Percentiles rank a stretch among this genome's conserved stretches.
These are phyloP conservation scores for cat (Felis catus) DNA, from an alignment of 2,113 vertebrate species.

Conservation along the genomic window DNA sequence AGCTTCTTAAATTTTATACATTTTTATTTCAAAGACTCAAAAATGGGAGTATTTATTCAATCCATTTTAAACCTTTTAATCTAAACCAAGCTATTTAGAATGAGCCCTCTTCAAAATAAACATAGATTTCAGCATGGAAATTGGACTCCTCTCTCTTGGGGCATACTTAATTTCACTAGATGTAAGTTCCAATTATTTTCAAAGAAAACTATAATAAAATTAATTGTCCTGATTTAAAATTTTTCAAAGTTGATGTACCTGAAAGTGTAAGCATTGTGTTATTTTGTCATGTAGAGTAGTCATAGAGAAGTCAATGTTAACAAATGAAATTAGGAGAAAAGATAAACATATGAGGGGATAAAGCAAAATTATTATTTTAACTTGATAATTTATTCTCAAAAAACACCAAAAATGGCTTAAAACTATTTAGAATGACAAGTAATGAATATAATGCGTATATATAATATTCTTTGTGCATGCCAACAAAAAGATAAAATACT, in stretches of 20 bases:
- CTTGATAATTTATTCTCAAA: background rate
- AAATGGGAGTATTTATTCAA: constrained; percentile 11
- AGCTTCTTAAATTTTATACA: background rate
- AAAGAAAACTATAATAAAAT: constrained; percentile 14
- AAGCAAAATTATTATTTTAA: background rate
- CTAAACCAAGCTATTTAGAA: constrained; percentile 10
- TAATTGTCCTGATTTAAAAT: background rate
- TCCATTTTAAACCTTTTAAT: background rate
- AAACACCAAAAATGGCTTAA: background rate
- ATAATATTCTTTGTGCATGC: background rate
- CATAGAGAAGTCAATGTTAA: constrained; percentile 5
- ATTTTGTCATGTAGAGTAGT: background rate
- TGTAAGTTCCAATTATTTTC: background rate
- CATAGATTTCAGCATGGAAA: background rate
- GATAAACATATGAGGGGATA: background rate
- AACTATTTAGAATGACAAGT: background rate
- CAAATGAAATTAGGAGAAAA: background rate
- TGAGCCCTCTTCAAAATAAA: constrained; percentile 28
- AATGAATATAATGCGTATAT: background rate
- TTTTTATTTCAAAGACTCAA: constrained; percentile 10
- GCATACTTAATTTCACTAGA: background rate
- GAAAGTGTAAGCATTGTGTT: background rate
- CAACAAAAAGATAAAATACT: background rate
- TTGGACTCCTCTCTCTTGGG: background rate
- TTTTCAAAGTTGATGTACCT: background rate